Conservation (phyloP, 2,113 vertebrate genomes). For the human region GRCh38 chr6:43471501-43472000, state of each 20-base stretch:
- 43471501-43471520: background rate
- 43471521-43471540: background rate
- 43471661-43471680: background rate
- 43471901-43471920: background rate
- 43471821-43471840: background rate
- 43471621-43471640: background rate
- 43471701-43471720: background rate
- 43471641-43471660: background rate
- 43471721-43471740: background rate
- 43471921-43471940: background rate
- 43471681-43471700: background rate
- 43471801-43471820: background rate
- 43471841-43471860: background rate
- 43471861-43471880: background rate
- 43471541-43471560: background rate
- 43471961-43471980: background rate
- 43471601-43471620: background rate
- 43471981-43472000: background rate
- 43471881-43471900: background rate
- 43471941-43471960: background rate
- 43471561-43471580: background rate
- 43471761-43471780: background rate
- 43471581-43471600: background rate
- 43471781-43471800: background rate
- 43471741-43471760: background rate